These are phyloP conservation scores for Hafferia zeledoni DNA, from an alignment of 2,797 vertebrate genomes.

Conservation along the genomic window DNA sequence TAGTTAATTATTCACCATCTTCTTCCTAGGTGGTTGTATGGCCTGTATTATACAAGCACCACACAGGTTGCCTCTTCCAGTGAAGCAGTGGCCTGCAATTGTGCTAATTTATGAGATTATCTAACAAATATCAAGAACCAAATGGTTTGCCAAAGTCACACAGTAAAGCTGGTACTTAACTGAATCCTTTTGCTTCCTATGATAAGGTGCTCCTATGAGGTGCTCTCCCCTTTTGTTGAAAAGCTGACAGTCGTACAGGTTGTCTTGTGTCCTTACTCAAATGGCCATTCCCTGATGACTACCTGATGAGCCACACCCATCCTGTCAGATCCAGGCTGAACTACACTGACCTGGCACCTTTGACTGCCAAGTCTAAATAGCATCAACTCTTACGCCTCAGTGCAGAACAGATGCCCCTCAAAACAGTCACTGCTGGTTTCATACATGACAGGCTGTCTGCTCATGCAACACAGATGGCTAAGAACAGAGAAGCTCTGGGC, in stretches of 20 bases:
- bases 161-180: not conserved
- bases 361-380: not conserved
- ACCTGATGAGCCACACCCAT: not conserved
- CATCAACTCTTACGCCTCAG: not conserved
- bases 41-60: not conserved
- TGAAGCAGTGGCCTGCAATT: not conserved
- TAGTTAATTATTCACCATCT: not conserved
- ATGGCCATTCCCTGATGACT: not conserved
- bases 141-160: not conserved
- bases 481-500: not conserved
- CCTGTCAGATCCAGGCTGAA: not conserved
- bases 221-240: not conserved
- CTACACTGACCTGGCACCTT: not conserved
- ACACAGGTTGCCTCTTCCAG: not conserved
- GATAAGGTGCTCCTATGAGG: not conserved
- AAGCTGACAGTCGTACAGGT: not conserved
- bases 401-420: conserved; percentile 10
- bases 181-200: not conserved
- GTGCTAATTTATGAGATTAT: not conserved
- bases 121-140: not conserved
- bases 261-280: not conserved
- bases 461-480: not conserved
- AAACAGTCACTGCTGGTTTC: conserved; percentile 25
- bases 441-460: not conserved
- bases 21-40: not conserved